These are phyloP conservation scores for Poeciliopsis retropinna DNA, from an alignment of 2,113 vertebrate species.

Conservation along the genomic window DNA sequence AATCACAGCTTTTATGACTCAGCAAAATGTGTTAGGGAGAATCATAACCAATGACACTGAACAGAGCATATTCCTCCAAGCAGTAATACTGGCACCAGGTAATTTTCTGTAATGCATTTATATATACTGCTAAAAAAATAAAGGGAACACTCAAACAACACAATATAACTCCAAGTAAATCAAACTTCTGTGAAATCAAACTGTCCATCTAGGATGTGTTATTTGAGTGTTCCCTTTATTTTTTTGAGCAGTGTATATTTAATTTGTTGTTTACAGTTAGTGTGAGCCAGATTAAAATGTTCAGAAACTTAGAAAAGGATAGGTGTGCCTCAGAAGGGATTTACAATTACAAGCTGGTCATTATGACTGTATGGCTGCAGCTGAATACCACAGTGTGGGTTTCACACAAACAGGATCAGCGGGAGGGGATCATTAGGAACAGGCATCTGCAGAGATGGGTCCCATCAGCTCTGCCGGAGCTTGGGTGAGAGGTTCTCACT, in stretches of 20 bases:
- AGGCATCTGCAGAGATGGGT: conserved; percentile 40
- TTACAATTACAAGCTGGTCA: conserved; percentile 59
- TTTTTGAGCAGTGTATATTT: no score
- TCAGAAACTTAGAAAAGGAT: conserved; percentile 33
- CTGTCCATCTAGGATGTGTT: no score
- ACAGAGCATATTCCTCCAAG: not conserved
- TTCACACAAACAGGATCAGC: conserved; percentile 63
- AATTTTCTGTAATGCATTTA: not conserved
- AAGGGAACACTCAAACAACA: no score
- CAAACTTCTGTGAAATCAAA: no score
- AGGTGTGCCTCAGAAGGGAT: conserved; percentile 26
- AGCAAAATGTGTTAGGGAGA: conserved; percentile 37
- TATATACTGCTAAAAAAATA: no score
- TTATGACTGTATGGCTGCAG: conserved; percentile 63
- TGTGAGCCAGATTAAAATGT: conserved; percentile 37
- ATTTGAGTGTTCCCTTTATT: no score
- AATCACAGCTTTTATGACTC: conserved; percentile 53
- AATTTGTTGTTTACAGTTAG: conserved; percentile 20
- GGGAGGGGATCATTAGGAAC: conserved; percentile 60
- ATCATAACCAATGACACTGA: not conserved
- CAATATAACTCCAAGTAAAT: no score
- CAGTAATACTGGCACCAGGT: not conserved
- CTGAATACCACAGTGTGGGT: conserved; percentile 50
- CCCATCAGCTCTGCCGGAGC: conserved; percentile 38
- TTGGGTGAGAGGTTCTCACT: conserved; percentile 57